Evolutionary conservation across 2,888 invertebrate genomes (phyloP).

Genomic region (Exephanes ischioxanthus): DNA sequence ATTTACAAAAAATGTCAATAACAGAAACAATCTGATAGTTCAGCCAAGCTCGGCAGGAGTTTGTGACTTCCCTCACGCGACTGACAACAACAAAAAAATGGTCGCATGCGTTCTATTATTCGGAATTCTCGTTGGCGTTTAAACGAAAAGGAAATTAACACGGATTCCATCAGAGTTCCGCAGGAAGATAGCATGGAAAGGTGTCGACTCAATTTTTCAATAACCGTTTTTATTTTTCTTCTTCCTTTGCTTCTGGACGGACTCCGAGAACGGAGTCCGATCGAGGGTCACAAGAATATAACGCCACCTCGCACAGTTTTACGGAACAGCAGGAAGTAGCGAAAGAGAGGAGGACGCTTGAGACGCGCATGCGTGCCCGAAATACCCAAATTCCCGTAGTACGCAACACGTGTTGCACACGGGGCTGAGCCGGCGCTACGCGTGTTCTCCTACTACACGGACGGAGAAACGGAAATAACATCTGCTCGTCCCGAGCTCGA

Average conservation of each 20-base stretch:
- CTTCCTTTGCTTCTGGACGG: neutral
- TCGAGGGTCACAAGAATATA: conserved; percentile 7
- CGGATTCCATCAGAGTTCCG: neutral
- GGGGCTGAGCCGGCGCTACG: conserved; percentile 48
- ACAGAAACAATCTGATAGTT: too few species aligned
- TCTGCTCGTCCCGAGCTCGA: conserved; percentile 71
- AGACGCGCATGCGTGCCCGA: conserved; percentile 70
- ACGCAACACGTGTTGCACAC: conserved; percentile 73
- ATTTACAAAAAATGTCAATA: too few species aligned
- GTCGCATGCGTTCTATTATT: too few species aligned
- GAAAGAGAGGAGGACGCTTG: conserved; percentile 49
- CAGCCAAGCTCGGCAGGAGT: too few species aligned
- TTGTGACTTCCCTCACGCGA: too few species aligned
- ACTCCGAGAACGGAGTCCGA: conserved; percentile 68
- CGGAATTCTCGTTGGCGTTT: too few species aligned
- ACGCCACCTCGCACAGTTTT: conserved; percentile 57
- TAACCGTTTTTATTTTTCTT: neutral
- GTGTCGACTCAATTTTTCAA: neutral
- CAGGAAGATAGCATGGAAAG: neutral
- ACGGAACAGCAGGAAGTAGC: conserved; percentile 44
- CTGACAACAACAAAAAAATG: too few species aligned
- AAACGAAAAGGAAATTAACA: too few species aligned
- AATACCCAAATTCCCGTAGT: conserved; percentile 71
- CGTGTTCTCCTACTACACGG: conserved; percentile 41
- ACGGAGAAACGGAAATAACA: conserved; percentile 78